Conservation (phyloP, 1,140 invertebrate species). For the Tetragonula clypearis region DNA sequence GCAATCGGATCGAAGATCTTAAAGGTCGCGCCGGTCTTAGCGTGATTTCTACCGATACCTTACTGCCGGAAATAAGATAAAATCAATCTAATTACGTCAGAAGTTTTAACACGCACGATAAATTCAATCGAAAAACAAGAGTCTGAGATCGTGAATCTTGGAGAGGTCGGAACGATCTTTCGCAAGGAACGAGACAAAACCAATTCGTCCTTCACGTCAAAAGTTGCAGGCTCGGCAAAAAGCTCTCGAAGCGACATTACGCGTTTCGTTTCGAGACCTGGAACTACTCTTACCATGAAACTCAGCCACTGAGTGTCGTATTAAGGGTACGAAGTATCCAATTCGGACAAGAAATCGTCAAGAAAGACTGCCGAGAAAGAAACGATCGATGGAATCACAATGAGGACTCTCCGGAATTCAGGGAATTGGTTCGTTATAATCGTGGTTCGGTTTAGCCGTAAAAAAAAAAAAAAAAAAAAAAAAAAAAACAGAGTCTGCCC, state of each 20-base stretch:
- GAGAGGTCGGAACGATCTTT: neutral
- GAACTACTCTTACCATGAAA: neutral
- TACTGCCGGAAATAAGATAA: too few relatives aligned
- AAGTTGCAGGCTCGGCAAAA: neutral
- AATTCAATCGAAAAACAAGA: neutral
- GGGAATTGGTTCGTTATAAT: slow-evolving; percentile 33
- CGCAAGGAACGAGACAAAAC: neutral
- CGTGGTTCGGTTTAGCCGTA: slow-evolving; percentile 17
- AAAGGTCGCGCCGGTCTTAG: too few relatives aligned
- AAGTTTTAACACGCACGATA: too few relatives aligned
- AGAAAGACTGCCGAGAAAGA: neutral
- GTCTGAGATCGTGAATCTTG: neutral
- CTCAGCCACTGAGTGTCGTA: neutral
- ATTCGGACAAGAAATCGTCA: neutral
- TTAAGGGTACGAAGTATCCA: slow-evolving; percentile 13
- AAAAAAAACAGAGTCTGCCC: neutral
- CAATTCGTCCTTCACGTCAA: neutral
- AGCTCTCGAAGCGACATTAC: neutral
- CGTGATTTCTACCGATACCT: too few relatives aligned
- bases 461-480: slow-evolving; percentile 23
- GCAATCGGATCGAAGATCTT: too few relatives aligned
- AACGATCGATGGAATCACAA: slow-evolving; percentile 23
- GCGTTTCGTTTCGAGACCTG: too few relatives aligned
- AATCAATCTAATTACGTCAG: too few relatives aligned
- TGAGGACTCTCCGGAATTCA: neutral